Base-by-base conservation (phyloP, 2,888 invertebrate genomes). In the Ypsolopha sequella region DNA sequence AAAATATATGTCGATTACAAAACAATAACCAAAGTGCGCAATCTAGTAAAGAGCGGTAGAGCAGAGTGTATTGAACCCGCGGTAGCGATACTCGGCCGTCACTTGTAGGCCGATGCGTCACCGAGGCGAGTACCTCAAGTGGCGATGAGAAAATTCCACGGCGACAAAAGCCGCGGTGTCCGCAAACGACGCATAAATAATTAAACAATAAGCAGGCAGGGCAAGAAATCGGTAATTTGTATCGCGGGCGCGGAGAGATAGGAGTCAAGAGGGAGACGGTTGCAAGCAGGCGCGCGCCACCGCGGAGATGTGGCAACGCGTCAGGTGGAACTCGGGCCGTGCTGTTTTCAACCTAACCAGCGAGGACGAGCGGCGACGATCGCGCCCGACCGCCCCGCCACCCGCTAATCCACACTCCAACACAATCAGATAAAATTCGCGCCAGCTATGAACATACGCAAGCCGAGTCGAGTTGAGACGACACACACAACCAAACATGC, bases 351-450 rank as follows among this genome's bases (percentile, higher is more conserved):
- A 60, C 73, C 24, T 24, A 24, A 24, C 24, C 24, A 70, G 65
- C 73, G 75, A 76, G 76, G 78, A 79, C 78, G 73, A 72, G 68
- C 73, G 75, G 66, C 69, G 61, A 58, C 63, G 60, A 41, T 7
- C 36, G 51, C 52, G 45, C 50, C 24, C 53, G 36, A 60, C 52
- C 68, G 66, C 70, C 69, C 68, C 70, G 66, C 66, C 63, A 65
- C 63, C 62, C 63, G 76, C 78, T 80, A 78, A 80, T 84, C 81
- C 81, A 78, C 79, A 72, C 75, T 77, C 77, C 76, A 80, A 84
- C 71, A 80, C 80, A 77, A 82, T 82, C 85, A 46, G 85, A 84
- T 85, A 85, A 85, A 84, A 80, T 85, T 85, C 85, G 84, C 85
- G 85, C 82, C 85, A 82, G 81, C 80, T 77, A 84, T 77, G 77